Conservation (phyloP, 2,113 vertebrate species). For the Podarcis cretensis region DNA sequence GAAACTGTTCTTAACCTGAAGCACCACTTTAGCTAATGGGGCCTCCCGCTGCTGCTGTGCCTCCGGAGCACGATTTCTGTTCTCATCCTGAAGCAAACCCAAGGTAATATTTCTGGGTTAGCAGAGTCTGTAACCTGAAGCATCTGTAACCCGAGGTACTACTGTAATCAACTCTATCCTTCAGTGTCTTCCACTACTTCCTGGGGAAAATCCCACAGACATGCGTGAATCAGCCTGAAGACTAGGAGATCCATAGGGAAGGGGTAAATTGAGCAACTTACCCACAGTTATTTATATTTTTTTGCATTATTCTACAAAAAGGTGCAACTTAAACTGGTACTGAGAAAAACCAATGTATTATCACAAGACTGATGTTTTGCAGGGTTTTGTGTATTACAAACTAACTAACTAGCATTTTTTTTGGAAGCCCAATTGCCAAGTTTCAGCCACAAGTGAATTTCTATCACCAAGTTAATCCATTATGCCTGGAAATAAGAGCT, state of each 20-base stretch:
- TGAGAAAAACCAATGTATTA: not conserved
- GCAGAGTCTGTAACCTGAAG: no score
- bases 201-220: no score
- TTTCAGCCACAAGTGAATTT: conserved; percentile 13
- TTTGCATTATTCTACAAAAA: not conserved
- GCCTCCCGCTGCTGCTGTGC: no score
- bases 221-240: no score
- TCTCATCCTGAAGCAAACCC: no score
- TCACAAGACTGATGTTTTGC: not conserved
- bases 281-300: not conserved
- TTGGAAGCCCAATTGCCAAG: not conserved
- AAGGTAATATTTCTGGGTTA: no score
- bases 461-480: not conserved
- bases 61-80: no score
- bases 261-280: not conserved
- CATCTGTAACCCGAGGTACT: no score
- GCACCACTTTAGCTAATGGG: no score
- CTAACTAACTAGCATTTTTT: not conserved
- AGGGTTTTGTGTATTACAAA: not conserved
- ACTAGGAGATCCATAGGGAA: not conserved
- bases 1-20: no score
- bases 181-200: no score
- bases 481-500: conserved; percentile 40
- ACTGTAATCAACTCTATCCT: no score
- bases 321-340: not conserved